Evolutionary conservation across 2,888 invertebrate species (phyloP).

Genomic region (Zeuzera pyrina): DNA sequence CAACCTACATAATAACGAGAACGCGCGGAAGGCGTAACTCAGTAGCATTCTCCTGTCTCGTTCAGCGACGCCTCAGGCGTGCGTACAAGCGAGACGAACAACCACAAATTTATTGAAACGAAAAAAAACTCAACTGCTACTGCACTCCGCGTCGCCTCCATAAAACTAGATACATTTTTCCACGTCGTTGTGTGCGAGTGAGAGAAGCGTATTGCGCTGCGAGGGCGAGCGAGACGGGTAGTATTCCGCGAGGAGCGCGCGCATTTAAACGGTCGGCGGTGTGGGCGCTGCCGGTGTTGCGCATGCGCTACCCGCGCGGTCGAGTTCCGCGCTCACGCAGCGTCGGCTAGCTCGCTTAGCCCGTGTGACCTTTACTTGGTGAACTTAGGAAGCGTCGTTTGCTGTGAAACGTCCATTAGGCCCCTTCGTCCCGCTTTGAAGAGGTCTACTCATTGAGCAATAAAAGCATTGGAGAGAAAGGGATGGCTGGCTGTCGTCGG

Average conservation of each 20-base stretch:
- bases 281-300: constrained; percentile 73
- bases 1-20: constrained; percentile 69
- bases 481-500: constrained; percentile 56
- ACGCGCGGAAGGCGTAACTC: constrained; percentile 72
- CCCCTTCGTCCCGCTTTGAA: constrained; percentile 54
- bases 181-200: constrained; percentile 52
- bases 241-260: constrained; percentile 34
- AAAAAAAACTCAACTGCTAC: constrained; percentile 63
- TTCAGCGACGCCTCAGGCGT: constrained; percentile 60
- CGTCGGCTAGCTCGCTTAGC: constrained; percentile 64
- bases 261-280: constrained; percentile 60
- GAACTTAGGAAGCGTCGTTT: constrained; percentile 71
- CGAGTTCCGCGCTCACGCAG: constrained; percentile 64
- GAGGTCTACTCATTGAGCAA: constrained; percentile 45
- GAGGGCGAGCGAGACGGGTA: constrained; percentile 39
- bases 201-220: constrained; percentile 18
- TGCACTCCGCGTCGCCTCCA: constrained; percentile 69
- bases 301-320: constrained; percentile 63
- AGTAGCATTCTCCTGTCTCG: constrained; percentile 61
- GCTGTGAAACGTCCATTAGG: constrained; percentile 66
- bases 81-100: constrained; percentile 67
- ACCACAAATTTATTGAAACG: constrained; percentile 72
- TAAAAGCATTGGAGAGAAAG: constrained; percentile 54
- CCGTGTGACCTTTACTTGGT: constrained; percentile 69
- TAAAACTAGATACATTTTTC: constrained; percentile 73